Base-by-base conservation (phyloP, 2,113 vertebrate species). In the Solea senegalensis region DNA sequence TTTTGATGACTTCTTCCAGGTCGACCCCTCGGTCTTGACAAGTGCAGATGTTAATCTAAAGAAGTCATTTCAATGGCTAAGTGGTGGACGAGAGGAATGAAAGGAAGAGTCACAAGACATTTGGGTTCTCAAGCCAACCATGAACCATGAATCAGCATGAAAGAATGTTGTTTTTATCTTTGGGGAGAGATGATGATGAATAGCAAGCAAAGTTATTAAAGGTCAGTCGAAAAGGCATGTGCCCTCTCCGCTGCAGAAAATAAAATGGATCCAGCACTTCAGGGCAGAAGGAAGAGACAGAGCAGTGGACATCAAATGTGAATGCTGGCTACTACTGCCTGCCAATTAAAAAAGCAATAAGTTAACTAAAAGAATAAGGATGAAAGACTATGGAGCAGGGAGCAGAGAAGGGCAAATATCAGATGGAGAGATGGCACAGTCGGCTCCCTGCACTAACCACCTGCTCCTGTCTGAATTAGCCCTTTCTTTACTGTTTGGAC, bases 401-500 rank as follows among this genome's bases (percentile, higher is more conserved):
- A 8, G 49, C 41, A 73, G 66, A 79, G 58, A 74, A 72, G 66
- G 70, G 75, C 61, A 82, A 78, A 80, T 78, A 87, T 89, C 70
- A 87, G 78, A 85, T 67, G 69, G 79, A 74, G 69, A 56, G 60
- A 45, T 13, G 12, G 8, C 63, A 49, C 1, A 27, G 61, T 26
- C 45, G 34, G 65, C 75, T 89, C 84, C 59, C 73, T 62, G 68
- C 81, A 46, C 63, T 55, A 88, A 86, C 86, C 89, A 91, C 87
- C 90, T 91, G 89, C 83, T 86, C 89, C 73, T n/a, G 60, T 70
- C 84, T 88, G 84, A 92, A 91, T 92, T 83, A 88, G 86, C 84
- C 73, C 85, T 88, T 91, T 89, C 84, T 88, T 92, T 83, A 81
- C 71, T 68, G 80, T 85, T 89, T 85, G 72, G 78, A 83, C 76